phyloP scores from a whole-genome alignment of 1,140 invertebrate genomes.

The Dendroctonus valens region DNA sequence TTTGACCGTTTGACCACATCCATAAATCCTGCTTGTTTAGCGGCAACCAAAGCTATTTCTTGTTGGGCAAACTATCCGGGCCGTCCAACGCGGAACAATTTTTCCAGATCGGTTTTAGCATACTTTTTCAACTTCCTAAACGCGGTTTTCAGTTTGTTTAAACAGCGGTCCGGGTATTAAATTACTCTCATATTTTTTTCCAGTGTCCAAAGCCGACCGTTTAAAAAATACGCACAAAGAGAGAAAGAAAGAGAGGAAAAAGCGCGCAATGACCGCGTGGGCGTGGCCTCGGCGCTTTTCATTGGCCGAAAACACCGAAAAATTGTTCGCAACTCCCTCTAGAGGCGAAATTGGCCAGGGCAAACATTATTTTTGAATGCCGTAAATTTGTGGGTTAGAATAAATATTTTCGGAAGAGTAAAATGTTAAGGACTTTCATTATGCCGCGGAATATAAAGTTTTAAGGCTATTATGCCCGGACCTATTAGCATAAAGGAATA shows the following conservation, averaged over 20 bases:
- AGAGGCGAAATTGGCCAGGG: constrained; percentile 43
- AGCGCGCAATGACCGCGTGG: constrained; percentile 39
- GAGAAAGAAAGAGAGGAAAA: constrained; percentile 43
- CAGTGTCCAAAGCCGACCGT: constrained; percentile 47
- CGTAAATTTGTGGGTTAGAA: constrained; percentile 52
- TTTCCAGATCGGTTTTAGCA: constrained; percentile 40
- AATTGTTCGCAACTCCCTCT: constrained; percentile 46
- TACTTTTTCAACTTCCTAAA: constrained; percentile 40
- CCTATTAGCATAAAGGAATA: constrained; percentile 50
- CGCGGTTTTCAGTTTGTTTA: constrained; percentile 50
- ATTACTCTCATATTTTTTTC: constrained; percentile 50
- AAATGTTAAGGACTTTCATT: constrained; percentile 53
- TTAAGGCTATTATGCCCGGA: constrained; percentile 48
- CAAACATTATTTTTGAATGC: constrained; percentile 53
- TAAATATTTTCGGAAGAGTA: constrained; percentile 53
- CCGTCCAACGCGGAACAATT: constrained; percentile 39
- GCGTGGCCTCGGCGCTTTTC: constrained; percentile 45
- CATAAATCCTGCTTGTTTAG: no score
- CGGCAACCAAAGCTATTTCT: constrained; percentile 29
- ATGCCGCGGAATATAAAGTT: constrained; percentile 49
- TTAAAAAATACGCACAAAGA: constrained; percentile 43
- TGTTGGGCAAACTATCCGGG: constrained; percentile 37
- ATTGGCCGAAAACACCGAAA: constrained; percentile 51
- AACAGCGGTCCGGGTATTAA: constrained; percentile 49
- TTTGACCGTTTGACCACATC: no score